Conservation (phyloP, 1,140 invertebrate species). For the Pissodes strobi region DNA sequence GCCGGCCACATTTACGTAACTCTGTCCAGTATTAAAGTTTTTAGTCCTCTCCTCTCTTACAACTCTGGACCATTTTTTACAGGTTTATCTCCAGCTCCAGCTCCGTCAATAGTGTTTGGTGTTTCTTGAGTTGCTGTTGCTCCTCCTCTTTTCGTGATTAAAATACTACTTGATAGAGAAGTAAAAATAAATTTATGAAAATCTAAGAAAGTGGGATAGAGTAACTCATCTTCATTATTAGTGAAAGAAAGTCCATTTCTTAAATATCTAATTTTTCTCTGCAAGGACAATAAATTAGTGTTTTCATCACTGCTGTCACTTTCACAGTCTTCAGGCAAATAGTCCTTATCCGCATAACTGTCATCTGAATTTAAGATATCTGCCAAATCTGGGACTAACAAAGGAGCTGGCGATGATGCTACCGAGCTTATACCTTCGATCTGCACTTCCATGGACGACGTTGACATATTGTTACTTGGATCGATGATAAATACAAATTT, state of each 20-base stretch:
- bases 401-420: neutral
- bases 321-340: neutral
- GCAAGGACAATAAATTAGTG: neutral
- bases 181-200: no score
- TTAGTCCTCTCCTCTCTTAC: neutral
- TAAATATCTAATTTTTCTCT: neutral
- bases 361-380: neutral
- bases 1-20: no score
- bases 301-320: neutral
- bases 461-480: neutral
- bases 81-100: neutral
- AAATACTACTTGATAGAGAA: neutral
- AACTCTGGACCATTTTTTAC: neutral
- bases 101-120: neutral
- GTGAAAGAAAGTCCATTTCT: neutral
- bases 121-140: neutral
- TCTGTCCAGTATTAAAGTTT: neutral
- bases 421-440: neutral
- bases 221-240: no score
- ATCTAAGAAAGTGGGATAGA: no score
- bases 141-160: neutral
- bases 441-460: neutral
- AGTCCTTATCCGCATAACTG: neutral
- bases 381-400: neutral
- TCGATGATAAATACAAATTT: neutral